Evolutionary conservation across 2,888 invertebrate genomes (phyloP).

Genomic region (Sylvicola cinctus): DNA sequence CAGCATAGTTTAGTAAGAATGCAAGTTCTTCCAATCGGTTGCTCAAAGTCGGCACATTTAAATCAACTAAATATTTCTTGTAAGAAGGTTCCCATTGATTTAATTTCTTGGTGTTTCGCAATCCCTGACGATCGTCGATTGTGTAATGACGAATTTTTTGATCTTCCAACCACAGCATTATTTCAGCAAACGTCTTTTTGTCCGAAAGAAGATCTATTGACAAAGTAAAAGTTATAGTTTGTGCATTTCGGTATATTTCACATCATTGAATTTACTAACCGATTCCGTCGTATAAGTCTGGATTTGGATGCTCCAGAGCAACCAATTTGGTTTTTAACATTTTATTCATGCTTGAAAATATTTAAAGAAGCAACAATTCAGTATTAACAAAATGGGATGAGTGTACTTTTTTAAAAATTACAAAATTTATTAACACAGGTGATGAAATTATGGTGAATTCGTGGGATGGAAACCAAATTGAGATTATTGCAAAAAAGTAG

Average conservation of each 20-base stretch:
- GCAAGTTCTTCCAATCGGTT: conserved; percentile 49
- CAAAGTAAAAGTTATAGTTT: neutral
- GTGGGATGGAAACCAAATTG: too few relatives aligned
- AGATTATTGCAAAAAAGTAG: too few relatives aligned
- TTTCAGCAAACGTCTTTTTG: conserved; percentile 52
- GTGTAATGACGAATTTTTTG: conserved; percentile 78
- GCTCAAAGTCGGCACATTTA: conserved; percentile 48
- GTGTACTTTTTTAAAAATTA: too few relatives aligned
- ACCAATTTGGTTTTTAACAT: conserved; percentile 62
- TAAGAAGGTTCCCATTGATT: conserved; percentile 50
- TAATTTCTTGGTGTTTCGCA: conserved; percentile 45
- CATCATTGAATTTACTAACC: conserved; percentile 29
- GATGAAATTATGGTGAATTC: too few relatives aligned
- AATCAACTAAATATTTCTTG: conserved; percentile 48
- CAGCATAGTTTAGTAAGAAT: conserved; percentile 70
- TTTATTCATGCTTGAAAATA: too few relatives aligned
- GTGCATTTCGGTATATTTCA: neutral
- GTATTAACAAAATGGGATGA: too few relatives aligned
- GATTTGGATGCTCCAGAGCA: conserved; percentile 58
- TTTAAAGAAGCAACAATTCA: too few relatives aligned
- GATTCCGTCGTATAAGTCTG: conserved; percentile 44
- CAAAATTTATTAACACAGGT: too few relatives aligned
- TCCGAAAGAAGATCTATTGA: conserved; percentile 32
- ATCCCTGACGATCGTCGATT: conserved; percentile 52
- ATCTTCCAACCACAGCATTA: conserved; percentile 81